Evolutionary conservation across 1,140 invertebrate genomes (phyloP).

Genomic region (Physella acuta): DNA sequence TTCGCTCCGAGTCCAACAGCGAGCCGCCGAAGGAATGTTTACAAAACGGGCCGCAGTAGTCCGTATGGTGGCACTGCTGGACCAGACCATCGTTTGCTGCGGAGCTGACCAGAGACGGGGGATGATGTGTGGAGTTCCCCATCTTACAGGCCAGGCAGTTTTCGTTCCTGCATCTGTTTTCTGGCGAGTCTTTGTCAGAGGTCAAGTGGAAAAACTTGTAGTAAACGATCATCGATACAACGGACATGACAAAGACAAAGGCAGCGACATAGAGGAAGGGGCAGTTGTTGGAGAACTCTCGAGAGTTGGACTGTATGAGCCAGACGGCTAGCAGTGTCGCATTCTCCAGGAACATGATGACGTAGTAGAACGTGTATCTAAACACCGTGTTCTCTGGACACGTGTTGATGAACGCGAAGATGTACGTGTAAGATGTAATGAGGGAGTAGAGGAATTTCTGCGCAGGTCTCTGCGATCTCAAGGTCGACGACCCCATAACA

Average conservation of each 20-base stretch:
- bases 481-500: neutral
- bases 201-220: slow-evolving; percentile 74
- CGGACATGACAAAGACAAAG: slow-evolving; percentile 74
- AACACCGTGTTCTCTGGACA: slow-evolving; percentile 77
- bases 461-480: neutral
- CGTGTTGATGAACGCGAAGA: slow-evolving; percentile 88
- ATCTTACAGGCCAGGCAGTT: neutral
- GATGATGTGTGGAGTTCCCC: neutral
- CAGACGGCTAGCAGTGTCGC: slow-evolving; percentile 63
- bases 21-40: slow-evolving; percentile 45
- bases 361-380: slow-evolving; percentile 84
- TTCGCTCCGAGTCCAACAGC: slow-evolving; percentile 35
- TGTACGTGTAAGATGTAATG: slow-evolving; percentile 81
- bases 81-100: slow-evolving; percentile 42
- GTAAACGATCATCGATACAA: slow-evolving; percentile 82
- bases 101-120: slow-evolving; percentile 20
- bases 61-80: slow-evolving; percentile 39
- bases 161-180: neutral
- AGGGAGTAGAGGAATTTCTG: slow-evolving; percentile 65
- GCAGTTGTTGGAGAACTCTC: slow-evolving; percentile 34
- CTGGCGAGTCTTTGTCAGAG: neutral
- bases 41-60: slow-evolving; percentile 41
- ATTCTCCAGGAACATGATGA: slow-evolving; percentile 90
- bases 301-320: slow-evolving; percentile 55
- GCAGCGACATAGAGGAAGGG: slow-evolving; percentile 65